These are phyloP conservation scores for Diuraphis noxia DNA, from an alignment of 1,140 invertebrate genomes.

Conservation along the genomic window DNA sequence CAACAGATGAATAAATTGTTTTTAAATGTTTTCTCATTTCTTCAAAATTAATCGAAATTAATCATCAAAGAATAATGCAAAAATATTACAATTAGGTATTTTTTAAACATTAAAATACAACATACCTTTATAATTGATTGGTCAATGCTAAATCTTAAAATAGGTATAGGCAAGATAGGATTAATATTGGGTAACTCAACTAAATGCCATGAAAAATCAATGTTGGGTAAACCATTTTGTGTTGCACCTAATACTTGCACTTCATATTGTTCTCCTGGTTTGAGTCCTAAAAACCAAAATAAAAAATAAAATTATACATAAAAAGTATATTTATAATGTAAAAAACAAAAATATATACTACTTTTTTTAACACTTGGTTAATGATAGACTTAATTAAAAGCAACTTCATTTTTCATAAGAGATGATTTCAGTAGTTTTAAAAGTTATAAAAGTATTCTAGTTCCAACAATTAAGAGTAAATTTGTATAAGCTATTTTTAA, in stretches of 20 bases:
- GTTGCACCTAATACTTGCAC: conserved; percentile 66
- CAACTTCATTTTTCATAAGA: no score
- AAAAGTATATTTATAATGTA: no score
- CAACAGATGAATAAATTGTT: neutral
- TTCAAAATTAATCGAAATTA: neutral
- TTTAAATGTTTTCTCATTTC: neutral
- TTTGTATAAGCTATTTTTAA: neutral
- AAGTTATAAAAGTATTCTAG: neutral
- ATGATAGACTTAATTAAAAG: no score
- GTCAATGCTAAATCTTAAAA: neutral
- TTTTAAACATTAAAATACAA: neutral
- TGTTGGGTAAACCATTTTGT: conserved; percentile 62
- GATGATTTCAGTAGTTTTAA: neutral
- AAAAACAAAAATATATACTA: neutral
- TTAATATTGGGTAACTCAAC: neutral
- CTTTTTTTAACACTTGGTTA: no score
- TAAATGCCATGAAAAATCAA: conserved; percentile 56
- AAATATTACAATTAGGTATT: neutral
- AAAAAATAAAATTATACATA: conserved; percentile 32
- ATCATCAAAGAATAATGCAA: neutral
- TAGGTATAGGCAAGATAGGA: neutral
- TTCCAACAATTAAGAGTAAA: neutral
- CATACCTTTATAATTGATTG: conserved; percentile 29
- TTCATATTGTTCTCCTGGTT: conserved; percentile 65
- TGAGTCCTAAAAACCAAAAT: conserved; percentile 61